Percentiles rank a stretch among this genome's conserved stretches.
Evolutionary conservation across 2,113 vertebrate genomes (phyloP).

Genomic region (Barnardius zonarius): DNA sequence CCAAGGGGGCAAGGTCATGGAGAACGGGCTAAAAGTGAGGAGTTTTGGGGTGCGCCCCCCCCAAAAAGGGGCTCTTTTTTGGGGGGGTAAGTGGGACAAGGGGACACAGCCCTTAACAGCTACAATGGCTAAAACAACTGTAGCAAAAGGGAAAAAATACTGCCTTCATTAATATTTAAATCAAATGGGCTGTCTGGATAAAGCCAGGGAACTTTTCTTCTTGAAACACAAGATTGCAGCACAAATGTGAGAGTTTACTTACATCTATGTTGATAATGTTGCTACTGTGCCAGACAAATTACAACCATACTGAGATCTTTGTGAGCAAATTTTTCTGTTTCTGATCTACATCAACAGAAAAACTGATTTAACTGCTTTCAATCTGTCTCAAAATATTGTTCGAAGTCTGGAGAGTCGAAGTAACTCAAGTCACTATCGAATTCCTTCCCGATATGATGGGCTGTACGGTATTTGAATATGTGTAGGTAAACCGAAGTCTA

Average conservation of each 20-base stretch:
- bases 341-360: not conserved
- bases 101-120: not conserved
- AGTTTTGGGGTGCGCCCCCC: not conserved
- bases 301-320: not conserved
- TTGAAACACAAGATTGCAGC: not conserved
- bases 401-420: not conserved
- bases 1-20: constrained; percentile 55
- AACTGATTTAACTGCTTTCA: not conserved
- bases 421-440: not conserved
- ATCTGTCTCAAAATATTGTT: not conserved
- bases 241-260: not conserved
- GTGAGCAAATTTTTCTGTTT: not conserved
- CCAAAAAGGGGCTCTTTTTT: not conserved
- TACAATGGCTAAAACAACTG: not conserved
- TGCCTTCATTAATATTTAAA: not conserved
- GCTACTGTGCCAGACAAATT: not conserved
- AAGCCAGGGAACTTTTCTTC: not conserved
- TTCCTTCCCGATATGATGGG: not conserved
- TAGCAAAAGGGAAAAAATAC: not conserved
- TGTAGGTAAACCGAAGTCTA: not conserved
- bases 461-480: not conserved
- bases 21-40: not conserved
- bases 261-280: not conserved
- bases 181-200: not conserved
- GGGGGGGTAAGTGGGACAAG: not conserved